Base-by-base conservation (phyloP, 2,797 vertebrate genomes). In the Zenarchopterus dispar region DNA sequence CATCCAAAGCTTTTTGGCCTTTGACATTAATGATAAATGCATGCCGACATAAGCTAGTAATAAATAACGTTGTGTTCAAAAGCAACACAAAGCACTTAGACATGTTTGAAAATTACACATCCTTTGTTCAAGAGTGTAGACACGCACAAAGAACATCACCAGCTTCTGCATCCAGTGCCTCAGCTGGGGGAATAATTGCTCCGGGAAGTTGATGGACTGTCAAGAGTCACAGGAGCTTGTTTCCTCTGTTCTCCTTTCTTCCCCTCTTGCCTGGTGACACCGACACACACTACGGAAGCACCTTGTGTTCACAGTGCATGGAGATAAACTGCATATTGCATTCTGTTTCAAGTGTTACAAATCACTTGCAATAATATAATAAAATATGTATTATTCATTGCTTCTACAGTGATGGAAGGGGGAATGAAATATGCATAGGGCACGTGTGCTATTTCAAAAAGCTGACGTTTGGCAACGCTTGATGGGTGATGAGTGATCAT, bases 321-420 rank as follows among this genome's bases (percentile, higher is more conserved):
- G 82, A 77, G 87, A 92, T 89, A 90, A 89, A 90, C 84, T 86
- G 69, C 83, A 90, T 88, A 85, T 82, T 86, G 78, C 80, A 92
- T 92, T 93, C 86, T 67, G 83, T 92, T 92, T 93, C 89, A 91
- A 90, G 88, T 88, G 85, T 90, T 90, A 90, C 89, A 90, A 90
- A 91, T 89, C 82, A 88, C 70, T 84, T 88, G 86, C 89, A 92
- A 89, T 91, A 92, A 92, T 91, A 90, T 89, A 81, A 86, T 88
- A 88, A 89, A 88, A 87, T 42, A 92, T 92, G 87, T 86, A 90
- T 93, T 87, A 92, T 92, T 93, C 78, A 92, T 90, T 48, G 60
- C 68, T 60, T 73, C 80, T 80, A 78, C 78, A 61, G 61, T 80
- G 73, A 79, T 52, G 45, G 48, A 67, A 57, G 64, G 54, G 26